phyloP scores from a whole-genome alignment of 2,888 invertebrate species.

The Chrysomela aeneicollis region DNA sequence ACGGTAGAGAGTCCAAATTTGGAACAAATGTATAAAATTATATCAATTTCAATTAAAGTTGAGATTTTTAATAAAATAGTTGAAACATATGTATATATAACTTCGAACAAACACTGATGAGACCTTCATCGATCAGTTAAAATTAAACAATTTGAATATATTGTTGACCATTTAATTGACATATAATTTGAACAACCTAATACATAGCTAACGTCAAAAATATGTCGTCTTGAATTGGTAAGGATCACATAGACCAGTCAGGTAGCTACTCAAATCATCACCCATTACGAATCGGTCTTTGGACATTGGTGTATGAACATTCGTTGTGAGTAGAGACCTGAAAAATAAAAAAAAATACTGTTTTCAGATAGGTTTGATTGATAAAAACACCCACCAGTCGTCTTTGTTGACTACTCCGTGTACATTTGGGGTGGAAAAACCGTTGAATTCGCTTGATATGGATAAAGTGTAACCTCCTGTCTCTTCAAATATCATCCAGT shows the following conservation, averaged over 20 bases:
- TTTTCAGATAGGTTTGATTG: background rate
- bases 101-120: too few species aligned
- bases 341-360: background rate
- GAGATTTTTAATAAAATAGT: too few species aligned
- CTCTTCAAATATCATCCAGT: conserved; percentile 69
- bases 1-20: too few species aligned
- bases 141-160: too few species aligned
- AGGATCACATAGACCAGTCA: conserved; percentile 3
- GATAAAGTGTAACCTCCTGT: conserved; percentile 71
- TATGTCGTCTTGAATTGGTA: conserved; percentile 6
- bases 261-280: background rate
- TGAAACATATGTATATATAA: too few species aligned
- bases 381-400: conserved; percentile 51
- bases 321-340: conserved; percentile 17
- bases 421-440: conserved; percentile 62
- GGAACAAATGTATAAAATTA: too few species aligned
- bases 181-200: too few species aligned
- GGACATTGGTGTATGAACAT: conserved; percentile 9
- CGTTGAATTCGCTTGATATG: conserved; percentile 68
- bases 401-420: conserved; percentile 56
- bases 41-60: too few species aligned
- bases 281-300: conserved; percentile 5
- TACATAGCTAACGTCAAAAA: background rate
- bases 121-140: too few species aligned
- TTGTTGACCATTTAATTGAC: too few species aligned